These are phyloP conservation scores for Halocynthia roretzi DNA, from an alignment of 23 tunicate species.

Conservation along the genomic window DNA sequence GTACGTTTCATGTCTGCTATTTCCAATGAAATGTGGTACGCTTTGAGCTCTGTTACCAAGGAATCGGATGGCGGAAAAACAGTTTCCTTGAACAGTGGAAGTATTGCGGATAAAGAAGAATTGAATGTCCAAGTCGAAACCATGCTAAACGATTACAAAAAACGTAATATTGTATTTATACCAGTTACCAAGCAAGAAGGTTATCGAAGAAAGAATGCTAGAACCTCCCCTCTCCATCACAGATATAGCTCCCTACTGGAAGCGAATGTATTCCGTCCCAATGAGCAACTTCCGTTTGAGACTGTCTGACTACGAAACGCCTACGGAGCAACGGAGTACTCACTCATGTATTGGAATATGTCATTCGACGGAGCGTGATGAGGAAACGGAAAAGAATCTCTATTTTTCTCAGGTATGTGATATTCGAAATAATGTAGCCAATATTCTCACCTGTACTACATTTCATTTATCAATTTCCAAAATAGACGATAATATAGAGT, in stretches of 20 bases:
- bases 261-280: slow-evolving; percentile 8
- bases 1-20: neutral
- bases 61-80: neutral
- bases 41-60: neutral
- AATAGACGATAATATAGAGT: too few relatives aligned
- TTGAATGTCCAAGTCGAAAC: neutral
- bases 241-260: slow-evolving; percentile 6
- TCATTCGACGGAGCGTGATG: slow-evolving; percentile 2
- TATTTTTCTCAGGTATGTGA: neutral
- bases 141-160: neutral
- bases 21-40: slow-evolving; percentile 12
- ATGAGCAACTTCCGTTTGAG: neutral
- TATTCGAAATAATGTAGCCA: neutral
- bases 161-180: neutral
- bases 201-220: neutral
- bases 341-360: neutral
- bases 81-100: neutral
- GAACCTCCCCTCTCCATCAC: neutral
- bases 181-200: neutral
- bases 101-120: slow-evolving; percentile 5
- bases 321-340: neutral
- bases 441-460: too few relatives aligned
- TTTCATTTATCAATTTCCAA: too few relatives aligned
- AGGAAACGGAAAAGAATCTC: neutral
- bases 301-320: slow-evolving; percentile 9